Conservation (phyloP, 2,113 vertebrate species). For the Chiloscyllium plagiosum region DNA sequence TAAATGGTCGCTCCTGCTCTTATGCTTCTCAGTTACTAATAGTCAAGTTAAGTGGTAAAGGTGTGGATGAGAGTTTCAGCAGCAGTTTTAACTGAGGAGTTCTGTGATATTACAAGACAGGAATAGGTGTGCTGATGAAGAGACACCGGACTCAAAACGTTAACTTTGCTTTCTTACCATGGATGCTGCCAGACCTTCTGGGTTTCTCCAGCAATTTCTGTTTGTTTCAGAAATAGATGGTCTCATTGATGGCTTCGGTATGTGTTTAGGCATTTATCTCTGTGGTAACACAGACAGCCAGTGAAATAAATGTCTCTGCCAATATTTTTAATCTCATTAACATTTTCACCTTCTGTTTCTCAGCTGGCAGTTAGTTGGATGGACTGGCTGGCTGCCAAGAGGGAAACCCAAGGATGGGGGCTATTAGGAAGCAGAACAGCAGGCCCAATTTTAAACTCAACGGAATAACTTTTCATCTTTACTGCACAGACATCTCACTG, state of each 20-base stretch:
- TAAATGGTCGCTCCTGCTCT: no score
- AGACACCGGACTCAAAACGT: no score
- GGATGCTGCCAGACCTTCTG: no score
- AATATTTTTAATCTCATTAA: neutral
- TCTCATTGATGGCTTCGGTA: neutral
- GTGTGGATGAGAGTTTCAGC: neutral
- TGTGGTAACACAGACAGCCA: neutral
- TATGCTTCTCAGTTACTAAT: no score
- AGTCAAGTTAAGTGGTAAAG: neutral
- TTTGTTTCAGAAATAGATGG: neutral
- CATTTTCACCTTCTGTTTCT: neutral
- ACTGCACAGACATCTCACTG: no score
- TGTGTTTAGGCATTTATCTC: neutral
- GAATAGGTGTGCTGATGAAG: neutral
- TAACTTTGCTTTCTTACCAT: no score
- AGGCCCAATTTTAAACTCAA: neutral
- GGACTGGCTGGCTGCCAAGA: no score
- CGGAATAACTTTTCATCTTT: no score
- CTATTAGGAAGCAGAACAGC: neutral
- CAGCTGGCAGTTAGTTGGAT: neutral
- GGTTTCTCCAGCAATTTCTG: no score
- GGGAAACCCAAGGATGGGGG: neutral
- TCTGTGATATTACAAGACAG: no score
- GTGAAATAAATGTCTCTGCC: neutral
- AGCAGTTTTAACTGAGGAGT: neutral